These are phyloP conservation scores for Lepidurus apus DNA, from an alignment of 1,140 invertebrate species.

Conservation along the genomic window DNA sequence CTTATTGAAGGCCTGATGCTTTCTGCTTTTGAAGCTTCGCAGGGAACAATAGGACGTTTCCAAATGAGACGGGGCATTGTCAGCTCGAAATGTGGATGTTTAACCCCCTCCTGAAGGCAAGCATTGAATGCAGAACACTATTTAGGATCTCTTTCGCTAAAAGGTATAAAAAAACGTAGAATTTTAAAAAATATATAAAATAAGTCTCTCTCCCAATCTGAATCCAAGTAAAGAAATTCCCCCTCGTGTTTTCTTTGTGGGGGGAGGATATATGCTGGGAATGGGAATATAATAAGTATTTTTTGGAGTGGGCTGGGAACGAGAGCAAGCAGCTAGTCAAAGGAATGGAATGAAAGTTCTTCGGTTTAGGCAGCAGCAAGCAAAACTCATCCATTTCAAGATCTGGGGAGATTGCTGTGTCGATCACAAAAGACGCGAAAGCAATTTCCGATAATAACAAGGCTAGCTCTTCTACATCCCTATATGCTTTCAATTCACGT, in stretches of 20 bases:
- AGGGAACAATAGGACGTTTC: constrained; percentile 18
- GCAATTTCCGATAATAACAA: constrained; percentile 16
- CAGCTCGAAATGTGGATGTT: constrained; percentile 15
- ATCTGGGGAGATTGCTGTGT: constrained; percentile 18
- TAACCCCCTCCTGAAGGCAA: neutral
- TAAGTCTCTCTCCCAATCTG: neutral
- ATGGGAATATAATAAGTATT: constrained; percentile 6
- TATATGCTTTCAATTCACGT: neutral
- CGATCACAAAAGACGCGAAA: constrained; percentile 14
- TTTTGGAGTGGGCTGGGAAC: constrained; percentile 15
- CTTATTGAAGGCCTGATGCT: constrained; percentile 21
- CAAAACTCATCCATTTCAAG: constrained; percentile 10
- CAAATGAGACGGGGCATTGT: constrained; percentile 14
- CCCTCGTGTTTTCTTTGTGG: neutral
- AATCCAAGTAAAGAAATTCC: neutral
- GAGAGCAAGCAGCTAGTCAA: constrained; percentile 2
- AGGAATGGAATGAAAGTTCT: constrained; percentile 1
- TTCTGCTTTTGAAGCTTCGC: constrained; percentile 11
- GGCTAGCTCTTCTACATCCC: neutral
- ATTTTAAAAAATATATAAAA: constrained; percentile 8
- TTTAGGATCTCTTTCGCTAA: neutral
- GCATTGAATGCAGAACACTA: constrained; percentile 1
- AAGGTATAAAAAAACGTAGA: neutral
- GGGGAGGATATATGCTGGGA: neutral
- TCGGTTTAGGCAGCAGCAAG: constrained; percentile 20